A percentile compares a stretch with the other conserved stretches of the same genome.
Evolutionary conservation across 2,113 vertebrate species (phyloP).

Genomic region (Cryptoleucopteryx plumbea): DNA sequence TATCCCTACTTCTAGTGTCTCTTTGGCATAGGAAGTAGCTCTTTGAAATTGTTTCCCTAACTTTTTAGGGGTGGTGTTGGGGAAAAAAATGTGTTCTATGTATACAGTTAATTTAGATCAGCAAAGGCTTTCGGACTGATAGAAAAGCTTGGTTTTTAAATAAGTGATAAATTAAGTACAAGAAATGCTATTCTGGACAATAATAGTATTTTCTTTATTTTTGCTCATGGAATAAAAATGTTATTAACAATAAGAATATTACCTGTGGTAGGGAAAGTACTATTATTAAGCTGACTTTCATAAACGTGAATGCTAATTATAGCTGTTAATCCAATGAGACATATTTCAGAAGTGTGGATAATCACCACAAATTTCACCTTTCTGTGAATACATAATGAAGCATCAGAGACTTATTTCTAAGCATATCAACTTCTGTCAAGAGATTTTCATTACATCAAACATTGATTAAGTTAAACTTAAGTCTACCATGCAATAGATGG

Average conservation of each 20-base stretch:
- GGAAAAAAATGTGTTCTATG: not conserved
- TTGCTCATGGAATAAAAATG: not conserved
- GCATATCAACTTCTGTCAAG: constrained; percentile 29
- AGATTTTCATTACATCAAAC: constrained; percentile 52
- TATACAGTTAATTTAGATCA: not conserved
- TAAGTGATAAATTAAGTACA: not conserved
- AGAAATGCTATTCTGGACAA: not conserved
- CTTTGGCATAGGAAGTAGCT: not conserved
- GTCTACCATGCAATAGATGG: not conserved
- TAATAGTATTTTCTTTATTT: not conserved
- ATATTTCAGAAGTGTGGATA: constrained; percentile 37
- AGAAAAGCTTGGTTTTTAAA: not conserved
- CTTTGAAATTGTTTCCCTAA: not conserved
- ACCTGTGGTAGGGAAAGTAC: not conserved
- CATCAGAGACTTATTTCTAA: constrained; percentile 36
- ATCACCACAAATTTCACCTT: constrained; percentile 37
- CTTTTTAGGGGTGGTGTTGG: not conserved
- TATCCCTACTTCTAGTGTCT: not conserved
- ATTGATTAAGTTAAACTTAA: constrained; percentile 32
- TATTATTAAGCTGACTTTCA: not conserved
- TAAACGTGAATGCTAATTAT: constrained; percentile 42
- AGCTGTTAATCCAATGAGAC: constrained; percentile 48
- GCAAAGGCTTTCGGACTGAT: not conserved
- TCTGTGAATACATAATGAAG: constrained; percentile 55
- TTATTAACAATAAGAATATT: not conserved